Evolutionary conservation across 1,140 invertebrate genomes (phyloP), one percentile per base, ranked within the genome.

Genomic region (Arion vulgaris): DNA sequence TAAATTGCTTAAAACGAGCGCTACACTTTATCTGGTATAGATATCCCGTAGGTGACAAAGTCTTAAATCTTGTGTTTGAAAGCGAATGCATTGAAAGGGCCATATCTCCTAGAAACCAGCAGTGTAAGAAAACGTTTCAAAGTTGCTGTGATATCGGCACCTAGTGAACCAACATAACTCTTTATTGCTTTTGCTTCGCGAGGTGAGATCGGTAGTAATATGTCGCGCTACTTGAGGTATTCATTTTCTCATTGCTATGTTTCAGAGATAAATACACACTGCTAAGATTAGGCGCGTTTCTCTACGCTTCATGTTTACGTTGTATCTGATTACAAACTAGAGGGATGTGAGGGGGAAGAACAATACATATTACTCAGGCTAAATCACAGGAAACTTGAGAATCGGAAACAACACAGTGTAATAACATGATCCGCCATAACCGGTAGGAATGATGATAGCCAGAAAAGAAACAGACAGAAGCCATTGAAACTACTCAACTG

Each of bases 161-260:
- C 26, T 9, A 62, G 57, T n/a, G 57, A 62, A 66, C 5, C 62
- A 2, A 34, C 17, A 28, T 15, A 28, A 5, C 62, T 32, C 28
- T 66, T 66, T 66, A 66, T 32, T 66, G 62, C n/a, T 32, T 66
- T 32, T 32, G n/a, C 62, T 32, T 7, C 5, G 28, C n/a, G 62
- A 66, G 28, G 32, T 32, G 62, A 32, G 62, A 66, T n/a, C 7
- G n/a, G 62, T 17, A 7, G 62, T 32, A 66, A 66, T 32, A 66
- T 66, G 62, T n/a, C 28, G 62, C 11, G n/a, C 9, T 66, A 66
- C 62, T 66, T 66, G n/a, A 66, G 17, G 19, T 66, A 17, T 32
- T 66, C 62, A 66, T 9, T 66, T 66, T 66, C n/a, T 66, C 17
- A 34, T n/a, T 66, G n/a, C n/a, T 66, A 28, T 66, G 62, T 66